Conservation (phyloP, 2,888 invertebrate species). For the Amphimallon solstitiale region DNA sequence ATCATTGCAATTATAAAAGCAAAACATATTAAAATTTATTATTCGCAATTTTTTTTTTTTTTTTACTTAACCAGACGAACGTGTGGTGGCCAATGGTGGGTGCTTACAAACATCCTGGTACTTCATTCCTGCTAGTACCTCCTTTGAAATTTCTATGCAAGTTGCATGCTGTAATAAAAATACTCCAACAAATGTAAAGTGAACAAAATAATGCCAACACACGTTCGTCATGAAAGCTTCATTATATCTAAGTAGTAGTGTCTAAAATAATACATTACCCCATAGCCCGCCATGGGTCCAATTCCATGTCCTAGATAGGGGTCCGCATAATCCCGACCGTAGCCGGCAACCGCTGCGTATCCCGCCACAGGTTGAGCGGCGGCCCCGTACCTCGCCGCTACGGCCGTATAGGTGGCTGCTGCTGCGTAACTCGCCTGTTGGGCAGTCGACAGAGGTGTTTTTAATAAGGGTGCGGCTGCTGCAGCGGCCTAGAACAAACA, state of each 20-base stretch:
- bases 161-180: no score
- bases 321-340: slow-evolving; percentile 92
- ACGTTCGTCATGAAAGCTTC: not conserved
- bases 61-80: no score
- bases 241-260: not conserved
- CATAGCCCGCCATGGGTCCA: slow-evolving; percentile 96
- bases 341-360: slow-evolving; percentile 78
- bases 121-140: no score
- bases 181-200: no score
- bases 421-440: slow-evolving; percentile 90
- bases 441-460: slow-evolving; percentile 84
- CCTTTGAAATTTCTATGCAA: no score
- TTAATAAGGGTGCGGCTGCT: slow-evolving; percentile 81
- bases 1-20: no score
- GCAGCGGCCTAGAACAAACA: slow-evolving; percentile 70
- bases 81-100: no score
- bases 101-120: no score
- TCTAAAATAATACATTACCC: slow-evolving; percentile 72
- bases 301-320: slow-evolving; percentile 95
- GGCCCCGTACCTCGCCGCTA: slow-evolving; percentile 85
- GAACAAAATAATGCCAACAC: no score
- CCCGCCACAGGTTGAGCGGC: slow-evolving; percentile 80
- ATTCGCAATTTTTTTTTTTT: no score
- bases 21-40: no score
- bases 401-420: slow-evolving; percentile 87